These are phyloP conservation scores for Neocrepidodera transversa DNA, from an alignment of 2,888 invertebrate species.

Conservation along the genomic window DNA sequence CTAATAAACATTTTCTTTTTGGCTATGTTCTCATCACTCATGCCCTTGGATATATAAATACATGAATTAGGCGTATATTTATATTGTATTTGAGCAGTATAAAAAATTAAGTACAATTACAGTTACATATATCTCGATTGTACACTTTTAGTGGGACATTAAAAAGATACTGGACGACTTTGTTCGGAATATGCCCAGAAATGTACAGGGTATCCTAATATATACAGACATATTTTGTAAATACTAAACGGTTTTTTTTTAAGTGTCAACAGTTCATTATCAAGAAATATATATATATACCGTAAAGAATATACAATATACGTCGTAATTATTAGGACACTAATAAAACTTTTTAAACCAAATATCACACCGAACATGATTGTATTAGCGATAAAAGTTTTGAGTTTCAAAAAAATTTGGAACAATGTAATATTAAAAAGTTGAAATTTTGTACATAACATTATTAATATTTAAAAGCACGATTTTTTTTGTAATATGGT, in stretches of 20 bases:
- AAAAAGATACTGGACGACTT: conserved; percentile 25
- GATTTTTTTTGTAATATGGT: no score
- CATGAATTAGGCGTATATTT: conserved; percentile 49
- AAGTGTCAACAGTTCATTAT: no score
- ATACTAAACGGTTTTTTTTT: not conserved
- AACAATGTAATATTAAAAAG: not conserved
- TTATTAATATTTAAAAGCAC: no score
- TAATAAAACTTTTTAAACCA: conserved; percentile 32
- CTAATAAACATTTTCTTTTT: no score
- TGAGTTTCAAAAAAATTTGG: conserved; percentile 9
- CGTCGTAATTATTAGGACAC: not conserved
- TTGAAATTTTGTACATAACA: conserved; percentile 1
- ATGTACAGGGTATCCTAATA: not conserved
- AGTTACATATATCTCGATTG: conserved; percentile 40
- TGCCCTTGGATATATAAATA: conserved; percentile 32
- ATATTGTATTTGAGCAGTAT: conserved; percentile 55
- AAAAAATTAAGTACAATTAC: conserved; percentile 49
- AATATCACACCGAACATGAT: conserved; percentile 43
- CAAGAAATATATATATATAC: not conserved
- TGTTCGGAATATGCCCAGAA: conserved; percentile 24
- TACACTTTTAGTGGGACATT: conserved; percentile 34
- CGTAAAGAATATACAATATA: not conserved
- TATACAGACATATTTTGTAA: not conserved
- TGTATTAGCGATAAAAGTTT: conserved; percentile 33
- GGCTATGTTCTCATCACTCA: not conserved